These are phyloP conservation scores for Palythoa grandis DNA, from an alignment of 92 coral and sea anemone genomes.

Conservation along the genomic window DNA sequence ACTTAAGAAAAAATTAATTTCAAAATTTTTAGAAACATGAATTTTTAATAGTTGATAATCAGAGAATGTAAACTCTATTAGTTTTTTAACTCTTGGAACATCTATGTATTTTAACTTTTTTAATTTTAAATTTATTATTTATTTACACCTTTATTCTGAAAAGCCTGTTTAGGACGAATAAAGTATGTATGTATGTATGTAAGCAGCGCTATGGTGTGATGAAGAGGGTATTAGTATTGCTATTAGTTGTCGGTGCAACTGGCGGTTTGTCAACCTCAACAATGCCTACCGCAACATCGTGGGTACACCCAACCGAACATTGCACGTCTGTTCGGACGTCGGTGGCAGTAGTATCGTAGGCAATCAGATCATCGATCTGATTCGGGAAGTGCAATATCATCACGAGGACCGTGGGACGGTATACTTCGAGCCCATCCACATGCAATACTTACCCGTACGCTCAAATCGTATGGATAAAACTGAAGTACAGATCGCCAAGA, in stretches of 20 bases:
- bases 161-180: too few relatives aligned
- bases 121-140: too few relatives aligned
- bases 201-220: constrained; percentile 2
- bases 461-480: constrained; percentile 1
- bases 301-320: not conserved
- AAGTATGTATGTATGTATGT: too few relatives aligned
- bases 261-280: constrained; percentile 30
- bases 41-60: too few relatives aligned
- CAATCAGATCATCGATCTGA: not conserved
- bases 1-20: too few relatives aligned
- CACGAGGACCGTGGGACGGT: not conserved
- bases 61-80: too few relatives aligned
- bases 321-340: not conserved
- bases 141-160: too few relatives aligned
- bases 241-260: constrained; percentile 2
- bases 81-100: too few relatives aligned
- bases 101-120: too few relatives aligned
- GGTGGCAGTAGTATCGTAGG: not conserved
- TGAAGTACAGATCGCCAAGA: constrained; percentile 24
- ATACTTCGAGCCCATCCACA: not conserved
- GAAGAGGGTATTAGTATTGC: not conserved
- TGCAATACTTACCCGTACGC: constrained; percentile 8
- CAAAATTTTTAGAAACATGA: too few relatives aligned
- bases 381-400: not conserved
- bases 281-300: not conserved